Conservation (phyloP, 2,113 vertebrate genomes). For the Egretta garzetta region DNA sequence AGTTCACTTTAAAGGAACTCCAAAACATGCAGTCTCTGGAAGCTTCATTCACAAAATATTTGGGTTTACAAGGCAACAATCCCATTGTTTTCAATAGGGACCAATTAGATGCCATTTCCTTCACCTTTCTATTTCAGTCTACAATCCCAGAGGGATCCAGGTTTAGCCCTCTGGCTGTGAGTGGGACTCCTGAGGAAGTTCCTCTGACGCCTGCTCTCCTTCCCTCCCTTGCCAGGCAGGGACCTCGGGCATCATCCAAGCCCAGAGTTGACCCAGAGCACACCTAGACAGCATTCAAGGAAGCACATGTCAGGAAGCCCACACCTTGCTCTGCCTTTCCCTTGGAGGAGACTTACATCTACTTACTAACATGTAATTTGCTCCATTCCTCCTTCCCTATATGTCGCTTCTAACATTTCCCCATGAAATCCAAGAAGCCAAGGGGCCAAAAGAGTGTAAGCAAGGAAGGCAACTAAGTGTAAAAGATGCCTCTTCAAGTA, state of each 20-base stretch:
- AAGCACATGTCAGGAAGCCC: background rate
- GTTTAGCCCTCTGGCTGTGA: background rate
- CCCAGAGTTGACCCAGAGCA: background rate
- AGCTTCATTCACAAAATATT: conserved; percentile 22
- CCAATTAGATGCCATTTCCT: background rate
- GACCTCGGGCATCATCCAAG: background rate
- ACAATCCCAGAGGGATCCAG: background rate
- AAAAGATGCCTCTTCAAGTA: background rate
- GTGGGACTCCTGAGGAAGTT: background rate
- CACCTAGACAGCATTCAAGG: background rate
- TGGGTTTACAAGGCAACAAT: background rate
- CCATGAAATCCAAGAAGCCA: background rate
- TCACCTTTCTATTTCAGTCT: background rate
- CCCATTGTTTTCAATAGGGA: background rate
- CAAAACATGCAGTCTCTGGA: background rate
- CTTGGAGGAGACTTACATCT: background rate
- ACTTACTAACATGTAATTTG: background rate
- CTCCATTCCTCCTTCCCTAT: background rate
- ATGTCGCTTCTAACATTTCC: background rate
- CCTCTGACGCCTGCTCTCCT: background rate
- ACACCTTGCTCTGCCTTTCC: background rate
- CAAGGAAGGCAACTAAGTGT: background rate
- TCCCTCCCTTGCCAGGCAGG: background rate
- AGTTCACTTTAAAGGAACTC: background rate
- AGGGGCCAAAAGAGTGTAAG: background rate